Evolutionary conservation across 1,140 invertebrate species (phyloP).

Genomic region (Drosophila kanapiae): DNA sequence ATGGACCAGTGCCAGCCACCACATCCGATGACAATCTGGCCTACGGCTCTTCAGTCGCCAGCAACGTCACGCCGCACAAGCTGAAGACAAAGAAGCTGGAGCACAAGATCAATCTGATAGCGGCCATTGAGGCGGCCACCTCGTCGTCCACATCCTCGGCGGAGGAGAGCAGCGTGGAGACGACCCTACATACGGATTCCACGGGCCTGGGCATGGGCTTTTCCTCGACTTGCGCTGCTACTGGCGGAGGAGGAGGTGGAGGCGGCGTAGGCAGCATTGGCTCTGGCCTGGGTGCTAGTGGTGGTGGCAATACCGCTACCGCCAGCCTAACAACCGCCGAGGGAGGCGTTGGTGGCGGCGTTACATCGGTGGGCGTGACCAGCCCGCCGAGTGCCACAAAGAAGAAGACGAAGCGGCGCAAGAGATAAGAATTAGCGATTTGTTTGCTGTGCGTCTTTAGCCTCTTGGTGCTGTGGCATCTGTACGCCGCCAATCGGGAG

Average conservation of each 20-base stretch:
- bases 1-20: slow-evolving; percentile 76
- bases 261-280: neutral
- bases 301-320: neutral
- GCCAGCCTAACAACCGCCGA: neutral
- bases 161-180: slow-evolving; percentile 76
- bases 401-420: slow-evolving; percentile 83
- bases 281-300: neutral
- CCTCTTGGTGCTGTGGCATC: slow-evolving; percentile 77
- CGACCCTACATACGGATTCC: slow-evolving; percentile 19
- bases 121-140: slow-evolving; percentile 81
- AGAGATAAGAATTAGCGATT: slow-evolving; percentile 85
- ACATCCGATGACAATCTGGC: slow-evolving; percentile 74
- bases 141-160: slow-evolving; percentile 80
- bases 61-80: slow-evolving; percentile 51
- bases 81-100: slow-evolving; percentile 81
- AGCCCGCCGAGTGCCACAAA: slow-evolving; percentile 75
- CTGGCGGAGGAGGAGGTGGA: neutral
- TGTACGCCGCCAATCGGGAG: slow-evolving; percentile 64
- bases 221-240: neutral
- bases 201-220: slow-evolving; percentile 4
- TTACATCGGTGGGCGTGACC: slow-evolving; percentile 26
- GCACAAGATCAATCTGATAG: slow-evolving; percentile 82
- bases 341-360: neutral
- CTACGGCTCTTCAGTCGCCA: slow-evolving; percentile 20
- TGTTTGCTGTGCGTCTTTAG: slow-evolving; percentile 85